phyloP scores from a whole-genome alignment of 2,113 vertebrate genomes.

The Myotis lucifugus region DNA sequence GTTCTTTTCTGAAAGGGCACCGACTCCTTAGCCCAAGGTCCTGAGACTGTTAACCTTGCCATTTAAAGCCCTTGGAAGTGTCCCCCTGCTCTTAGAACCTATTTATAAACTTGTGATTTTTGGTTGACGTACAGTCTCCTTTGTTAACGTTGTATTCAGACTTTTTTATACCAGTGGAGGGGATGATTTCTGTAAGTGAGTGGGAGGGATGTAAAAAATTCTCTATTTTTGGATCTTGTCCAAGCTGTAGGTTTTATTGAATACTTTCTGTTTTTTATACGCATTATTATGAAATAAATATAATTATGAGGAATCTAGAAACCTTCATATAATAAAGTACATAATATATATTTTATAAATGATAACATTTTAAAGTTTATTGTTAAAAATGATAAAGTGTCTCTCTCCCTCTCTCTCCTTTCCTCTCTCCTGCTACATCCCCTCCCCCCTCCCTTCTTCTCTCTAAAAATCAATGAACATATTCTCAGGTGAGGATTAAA shows the following conservation, averaged over 20 bases:
- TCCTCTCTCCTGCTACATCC: too few relatives aligned
- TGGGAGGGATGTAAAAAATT: neutral
- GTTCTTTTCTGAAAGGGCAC: neutral
- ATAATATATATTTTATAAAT: conserved; percentile 10
- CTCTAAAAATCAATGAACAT: too few relatives aligned
- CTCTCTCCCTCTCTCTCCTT: too few relatives aligned
- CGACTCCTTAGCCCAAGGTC: neutral
- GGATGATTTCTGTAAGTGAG: conserved; percentile 20
- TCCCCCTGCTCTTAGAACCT: neutral
- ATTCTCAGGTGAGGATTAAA: too few relatives aligned
- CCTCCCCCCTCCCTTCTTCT: too few relatives aligned
- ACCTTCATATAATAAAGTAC: neutral
- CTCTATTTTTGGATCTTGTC: neutral
- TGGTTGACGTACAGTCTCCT: neutral
- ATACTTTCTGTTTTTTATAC: neutral
- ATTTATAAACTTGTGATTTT: conserved; percentile 40
- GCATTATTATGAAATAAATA: neutral
- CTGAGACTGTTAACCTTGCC: neutral
- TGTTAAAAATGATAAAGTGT: conserved; percentile 38
- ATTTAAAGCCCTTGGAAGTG: neutral
- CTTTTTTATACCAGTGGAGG: neutral
- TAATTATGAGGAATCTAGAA: neutral
- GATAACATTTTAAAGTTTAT: conserved; percentile 7
- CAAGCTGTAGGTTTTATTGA: neutral
- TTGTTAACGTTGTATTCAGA: neutral